Evolutionary conservation across 1,140 invertebrate genomes (phyloP).

Genomic region (Drosophila oshimai): DNA sequence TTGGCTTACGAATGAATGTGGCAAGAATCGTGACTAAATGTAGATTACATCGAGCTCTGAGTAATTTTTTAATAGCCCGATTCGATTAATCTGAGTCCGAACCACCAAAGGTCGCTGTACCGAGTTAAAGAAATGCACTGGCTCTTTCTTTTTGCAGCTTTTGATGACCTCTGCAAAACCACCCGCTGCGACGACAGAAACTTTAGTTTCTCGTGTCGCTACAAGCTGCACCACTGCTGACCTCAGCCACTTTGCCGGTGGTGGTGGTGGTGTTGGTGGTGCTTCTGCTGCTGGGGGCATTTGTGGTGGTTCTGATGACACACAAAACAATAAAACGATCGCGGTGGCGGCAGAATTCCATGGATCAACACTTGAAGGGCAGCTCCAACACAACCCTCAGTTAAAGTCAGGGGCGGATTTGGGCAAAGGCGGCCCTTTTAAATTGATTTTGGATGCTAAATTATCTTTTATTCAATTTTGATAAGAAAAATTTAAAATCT

Average conservation of each 20-base stretch:
- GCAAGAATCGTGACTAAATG: not conserved
- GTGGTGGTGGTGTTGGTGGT: not conserved
- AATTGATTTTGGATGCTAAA: too few relatives aligned
- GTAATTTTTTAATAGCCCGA: not conserved
- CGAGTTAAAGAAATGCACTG: not conserved
- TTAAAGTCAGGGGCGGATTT: slow-evolving; percentile 1
- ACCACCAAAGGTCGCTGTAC: slow-evolving; percentile 25
- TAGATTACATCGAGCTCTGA: not conserved
- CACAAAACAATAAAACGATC: slow-evolving; percentile 24
- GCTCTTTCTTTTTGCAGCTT: not conserved
- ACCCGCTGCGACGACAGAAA: slow-evolving; percentile 5
- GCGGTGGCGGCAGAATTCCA: slow-evolving; percentile 21
- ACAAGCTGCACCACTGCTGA: slow-evolving; percentile 29
- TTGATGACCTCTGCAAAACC: slow-evolving; percentile 23
- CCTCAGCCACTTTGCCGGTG: slow-evolving; percentile 13
- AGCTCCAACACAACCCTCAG: slow-evolving; percentile 4
- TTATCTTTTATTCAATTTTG: too few relatives aligned
- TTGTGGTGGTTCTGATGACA: slow-evolving; percentile 6
- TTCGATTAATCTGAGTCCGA: not conserved
- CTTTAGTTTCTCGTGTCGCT: slow-evolving; percentile 28
- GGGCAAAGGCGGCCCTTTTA: too few relatives aligned
- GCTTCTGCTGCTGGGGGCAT: not conserved
- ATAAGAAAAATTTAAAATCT: too few relatives aligned
- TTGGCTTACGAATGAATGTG: not conserved
- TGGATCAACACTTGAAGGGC: slow-evolving; percentile 17